Conservation (phyloP, 2,113 vertebrate genomes). For the Strix aluco region DNA sequence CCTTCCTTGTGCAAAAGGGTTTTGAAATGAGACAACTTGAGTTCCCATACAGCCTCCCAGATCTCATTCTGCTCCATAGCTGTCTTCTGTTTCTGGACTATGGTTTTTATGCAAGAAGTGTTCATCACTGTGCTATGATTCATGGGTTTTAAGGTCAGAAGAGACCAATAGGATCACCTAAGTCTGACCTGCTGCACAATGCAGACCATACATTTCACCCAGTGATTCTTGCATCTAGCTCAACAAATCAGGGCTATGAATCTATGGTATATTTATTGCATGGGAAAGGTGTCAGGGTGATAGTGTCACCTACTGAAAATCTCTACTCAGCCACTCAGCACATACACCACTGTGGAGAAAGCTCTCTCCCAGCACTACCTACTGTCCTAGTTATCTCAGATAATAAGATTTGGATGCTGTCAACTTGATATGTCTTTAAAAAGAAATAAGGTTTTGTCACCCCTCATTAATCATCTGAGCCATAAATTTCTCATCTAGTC, state of each 20-base stretch:
- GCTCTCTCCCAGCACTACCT: background rate
- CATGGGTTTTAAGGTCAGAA: background rate
- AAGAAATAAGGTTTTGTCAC: background rate
- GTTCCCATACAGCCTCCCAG: background rate
- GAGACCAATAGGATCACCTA: background rate
- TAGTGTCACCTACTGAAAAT: background rate
- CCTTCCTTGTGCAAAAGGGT: background rate
- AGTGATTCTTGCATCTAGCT: background rate
- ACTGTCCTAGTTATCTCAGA: background rate
- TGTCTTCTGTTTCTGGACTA: background rate
- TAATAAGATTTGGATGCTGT: background rate
- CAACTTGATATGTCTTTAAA: background rate
- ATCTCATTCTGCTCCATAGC: background rate
- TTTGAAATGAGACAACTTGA: background rate
- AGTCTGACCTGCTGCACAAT: background rate
- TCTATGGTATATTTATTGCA: background rate
- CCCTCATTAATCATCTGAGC: background rate
- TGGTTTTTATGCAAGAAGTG: fast-evolving
- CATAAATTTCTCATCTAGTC: background rate
- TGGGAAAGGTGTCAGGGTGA: background rate
- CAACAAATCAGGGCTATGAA: background rate
- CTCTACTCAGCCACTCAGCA: background rate
- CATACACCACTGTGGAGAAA: background rate
- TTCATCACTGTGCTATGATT: background rate
- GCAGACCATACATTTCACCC: background rate